phyloP scores from a whole-genome alignment of 1,140 invertebrate genomes.

The Phortica variegata region DNA sequence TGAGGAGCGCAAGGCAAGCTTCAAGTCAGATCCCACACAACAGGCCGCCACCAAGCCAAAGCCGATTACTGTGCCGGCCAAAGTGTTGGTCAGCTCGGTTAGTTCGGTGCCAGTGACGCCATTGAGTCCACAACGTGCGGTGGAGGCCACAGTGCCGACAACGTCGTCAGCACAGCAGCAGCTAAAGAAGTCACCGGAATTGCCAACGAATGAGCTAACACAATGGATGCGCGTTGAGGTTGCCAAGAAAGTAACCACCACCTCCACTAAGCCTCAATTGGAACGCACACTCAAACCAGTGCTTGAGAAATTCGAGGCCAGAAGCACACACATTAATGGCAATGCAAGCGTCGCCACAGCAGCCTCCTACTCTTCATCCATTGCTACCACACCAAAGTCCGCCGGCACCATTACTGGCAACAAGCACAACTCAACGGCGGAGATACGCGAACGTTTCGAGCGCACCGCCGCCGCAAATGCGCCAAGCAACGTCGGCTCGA shows the following conservation, averaged over 20 bases:
- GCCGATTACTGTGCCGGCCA: constrained; percentile 2
- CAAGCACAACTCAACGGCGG: constrained; percentile 39
- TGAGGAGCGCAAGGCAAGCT: constrained; percentile 55
- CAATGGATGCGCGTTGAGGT: constrained; percentile 27
- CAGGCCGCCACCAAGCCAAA: constrained; percentile 25
- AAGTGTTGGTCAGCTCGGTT: constrained; percentile 6
- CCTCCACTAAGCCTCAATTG: constrained; percentile 4
- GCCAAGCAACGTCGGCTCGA: constrained; percentile 16
- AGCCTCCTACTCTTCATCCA: neutral
- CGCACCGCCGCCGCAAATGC: constrained; percentile 20
- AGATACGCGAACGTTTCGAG: constrained; percentile 53
- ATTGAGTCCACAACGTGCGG: constrained; percentile 11
- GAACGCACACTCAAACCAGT: constrained; percentile 10
- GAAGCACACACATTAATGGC: neutral
- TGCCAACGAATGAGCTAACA: constrained; percentile 14
- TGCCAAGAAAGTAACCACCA: constrained; percentile 7
- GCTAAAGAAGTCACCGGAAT: constrained; percentile 6
- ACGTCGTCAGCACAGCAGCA: constrained; percentile 3
- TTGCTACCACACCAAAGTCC: constrained; percentile 9
- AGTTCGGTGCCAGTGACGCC: constrained; percentile 12
- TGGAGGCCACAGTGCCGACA: constrained; percentile 26
- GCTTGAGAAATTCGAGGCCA: constrained; percentile 8
- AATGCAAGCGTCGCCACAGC: neutral
- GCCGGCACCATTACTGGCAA: neutral
- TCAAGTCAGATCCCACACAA: constrained; percentile 46